These are phyloP conservation scores for Aleiodes sp. DNA, from an alignment of 1,140 invertebrate species.

Conservation along the genomic window DNA sequence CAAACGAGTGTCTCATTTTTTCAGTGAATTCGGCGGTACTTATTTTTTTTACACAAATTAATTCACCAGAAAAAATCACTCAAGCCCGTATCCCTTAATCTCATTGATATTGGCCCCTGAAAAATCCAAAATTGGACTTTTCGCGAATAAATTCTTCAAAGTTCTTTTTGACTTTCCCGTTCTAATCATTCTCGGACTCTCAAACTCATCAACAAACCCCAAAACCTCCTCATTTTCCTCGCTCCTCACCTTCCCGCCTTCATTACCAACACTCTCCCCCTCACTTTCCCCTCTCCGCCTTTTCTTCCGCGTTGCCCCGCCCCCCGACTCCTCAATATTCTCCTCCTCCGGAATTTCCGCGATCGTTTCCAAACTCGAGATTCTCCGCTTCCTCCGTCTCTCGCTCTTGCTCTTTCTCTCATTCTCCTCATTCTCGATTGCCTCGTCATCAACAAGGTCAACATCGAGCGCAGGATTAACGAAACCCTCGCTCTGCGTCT, in stretches of 20 bases:
- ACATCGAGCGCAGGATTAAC: constrained; percentile 51
- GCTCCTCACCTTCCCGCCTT: neutral
- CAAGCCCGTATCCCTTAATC: constrained; percentile 54
- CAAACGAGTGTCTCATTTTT: no score
- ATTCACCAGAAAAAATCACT: neutral
- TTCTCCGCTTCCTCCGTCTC: constrained; percentile 39
- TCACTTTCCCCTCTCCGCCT: constrained; percentile 19
- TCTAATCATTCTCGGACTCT: constrained; percentile 3
- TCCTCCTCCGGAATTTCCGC: constrained; percentile 50
- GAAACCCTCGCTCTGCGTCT: constrained; percentile 21
- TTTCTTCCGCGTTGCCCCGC: neutral
- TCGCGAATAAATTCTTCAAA: constrained; percentile 49
- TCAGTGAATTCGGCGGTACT: no score
- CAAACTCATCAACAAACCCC: neutral
- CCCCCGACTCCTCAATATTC: constrained; percentile 9
- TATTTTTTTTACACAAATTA: no score
- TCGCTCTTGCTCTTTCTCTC: constrained; percentile 46
- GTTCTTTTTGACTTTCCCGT: constrained; percentile 44
- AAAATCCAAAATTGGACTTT: constrained; percentile 49
- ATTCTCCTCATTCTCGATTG: constrained; percentile 51
- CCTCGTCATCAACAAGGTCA: constrained; percentile 41
- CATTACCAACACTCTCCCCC: constrained; percentile 31
- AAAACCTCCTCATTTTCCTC: neutral
- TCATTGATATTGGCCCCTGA: constrained; percentile 57
- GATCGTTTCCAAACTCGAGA: constrained; percentile 52